Percentiles rank a stretch among this genome's conserved stretches.
Evolutionary conservation across 2,797 vertebrate species (phyloP).

Genomic region (Rhynchotus rufescens): DNA sequence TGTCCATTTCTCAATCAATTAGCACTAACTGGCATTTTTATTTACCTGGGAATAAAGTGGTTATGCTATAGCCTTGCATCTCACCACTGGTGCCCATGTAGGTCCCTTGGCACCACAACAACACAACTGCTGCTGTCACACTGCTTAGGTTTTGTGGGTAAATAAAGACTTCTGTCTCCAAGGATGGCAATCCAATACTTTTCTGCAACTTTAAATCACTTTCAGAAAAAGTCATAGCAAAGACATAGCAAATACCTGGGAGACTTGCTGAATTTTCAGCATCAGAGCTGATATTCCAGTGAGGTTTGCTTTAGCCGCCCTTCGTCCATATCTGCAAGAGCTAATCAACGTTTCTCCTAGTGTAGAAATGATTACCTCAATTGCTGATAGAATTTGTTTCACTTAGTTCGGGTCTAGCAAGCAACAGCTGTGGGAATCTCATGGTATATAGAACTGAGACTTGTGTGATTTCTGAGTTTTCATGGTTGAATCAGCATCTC

Average conservation of each 20-base stretch:
- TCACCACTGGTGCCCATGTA: not conserved
- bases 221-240: accelerated
- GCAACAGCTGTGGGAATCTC: not conserved
- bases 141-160: not conserved
- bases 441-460: not conserved
- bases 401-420: not conserved
- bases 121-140: not conserved
- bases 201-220: not conserved
- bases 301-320: not conserved
- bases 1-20: not conserved
- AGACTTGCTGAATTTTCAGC: not conserved
- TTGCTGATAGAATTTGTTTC: constrained; percentile 12
- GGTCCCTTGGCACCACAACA: not conserved
- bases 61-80: not conserved
- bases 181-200: not conserved
- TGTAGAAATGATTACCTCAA: not conserved
- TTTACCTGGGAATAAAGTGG: not conserved
- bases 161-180: not conserved
- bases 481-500: not conserved
- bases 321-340: not conserved
- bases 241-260: not conserved
- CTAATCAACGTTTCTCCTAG: not conserved
- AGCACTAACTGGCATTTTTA: not conserved
- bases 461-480: not conserved
- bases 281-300: not conserved